Conservation (phyloP, 2,888 invertebrate genomes). For the Tenthredo livida region DNA sequence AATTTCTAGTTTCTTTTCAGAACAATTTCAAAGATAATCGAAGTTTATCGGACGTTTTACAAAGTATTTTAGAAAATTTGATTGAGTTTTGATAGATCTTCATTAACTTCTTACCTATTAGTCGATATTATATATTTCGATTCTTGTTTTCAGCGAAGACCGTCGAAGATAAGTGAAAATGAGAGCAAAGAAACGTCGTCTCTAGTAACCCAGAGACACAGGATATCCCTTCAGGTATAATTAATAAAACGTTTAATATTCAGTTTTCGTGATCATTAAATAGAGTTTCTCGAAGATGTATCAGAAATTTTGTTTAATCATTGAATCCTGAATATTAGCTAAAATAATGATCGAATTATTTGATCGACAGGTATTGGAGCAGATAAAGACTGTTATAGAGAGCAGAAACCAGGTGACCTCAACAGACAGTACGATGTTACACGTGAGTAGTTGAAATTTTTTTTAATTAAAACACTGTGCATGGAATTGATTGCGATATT, state of each 20-base stretch:
- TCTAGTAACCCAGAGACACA: constrained; percentile 70
- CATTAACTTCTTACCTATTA: not conserved
- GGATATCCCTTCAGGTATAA: constrained; percentile 74
- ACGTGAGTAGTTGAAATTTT: constrained; percentile 66
- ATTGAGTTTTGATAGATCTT: not conserved
- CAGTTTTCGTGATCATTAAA: not conserved
- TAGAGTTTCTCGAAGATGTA: not conserved
- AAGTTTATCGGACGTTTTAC: too few species aligned
- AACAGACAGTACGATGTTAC: constrained; percentile 64
- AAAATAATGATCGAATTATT: not conserved
- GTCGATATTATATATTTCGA: not conserved
- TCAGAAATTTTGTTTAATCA: not conserved
- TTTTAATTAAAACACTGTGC: not conserved
- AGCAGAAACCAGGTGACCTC: constrained; percentile 73
- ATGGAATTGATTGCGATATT: not conserved
- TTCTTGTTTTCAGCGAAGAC: constrained; percentile 67
- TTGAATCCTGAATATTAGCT: not conserved
- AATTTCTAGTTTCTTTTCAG: too few species aligned
- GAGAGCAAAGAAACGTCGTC: constrained; percentile 70
- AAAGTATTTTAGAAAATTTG: too few species aligned
- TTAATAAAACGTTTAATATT: constrained; percentile 55
- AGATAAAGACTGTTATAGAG: constrained; percentile 76
- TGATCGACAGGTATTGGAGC: constrained; percentile 73
- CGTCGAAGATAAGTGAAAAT: constrained; percentile 68
- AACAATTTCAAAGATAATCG: too few species aligned